A percentile compares a stretch with the other conserved stretches of the same genome.
These are phyloP conservation scores for Coturnix japonica DNA, from an alignment of 2,113 vertebrate genomes.

Conservation along the genomic window DNA sequence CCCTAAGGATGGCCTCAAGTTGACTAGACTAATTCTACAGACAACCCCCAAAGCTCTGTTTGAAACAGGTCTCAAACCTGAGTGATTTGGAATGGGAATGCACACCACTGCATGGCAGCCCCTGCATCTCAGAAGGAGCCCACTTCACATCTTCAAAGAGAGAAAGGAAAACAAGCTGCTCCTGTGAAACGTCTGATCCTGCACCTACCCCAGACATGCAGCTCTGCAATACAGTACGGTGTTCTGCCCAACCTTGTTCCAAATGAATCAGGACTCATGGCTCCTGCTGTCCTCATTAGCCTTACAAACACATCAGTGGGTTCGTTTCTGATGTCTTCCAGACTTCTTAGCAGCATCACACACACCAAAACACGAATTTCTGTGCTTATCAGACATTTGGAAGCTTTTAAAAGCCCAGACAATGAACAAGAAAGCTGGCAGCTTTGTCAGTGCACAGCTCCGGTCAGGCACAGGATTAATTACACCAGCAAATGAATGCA, in stretches of 20 bases:
- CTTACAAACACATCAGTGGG: not conserved
- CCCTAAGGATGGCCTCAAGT: not conserved
- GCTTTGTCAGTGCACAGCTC: not conserved
- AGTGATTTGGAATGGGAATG: not conserved
- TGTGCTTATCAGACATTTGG: not conserved
- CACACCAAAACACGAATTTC: not conserved
- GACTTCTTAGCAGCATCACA: not conserved
- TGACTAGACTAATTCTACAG: not conserved
- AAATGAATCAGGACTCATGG: not conserved
- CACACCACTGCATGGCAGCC: not conserved
- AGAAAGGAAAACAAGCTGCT: not conserved
- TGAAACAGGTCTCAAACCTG: not conserved
- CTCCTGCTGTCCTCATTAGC: not conserved
- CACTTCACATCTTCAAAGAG: not conserved
- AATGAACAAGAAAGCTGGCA: not conserved
- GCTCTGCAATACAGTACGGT: accelerated
- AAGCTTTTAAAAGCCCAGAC: not conserved
- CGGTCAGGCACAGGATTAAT: not conserved
- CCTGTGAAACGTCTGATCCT: not conserved
- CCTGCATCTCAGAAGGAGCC: not conserved
- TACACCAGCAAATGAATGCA: slow-evolving; percentile 2
- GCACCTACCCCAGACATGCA: not conserved
- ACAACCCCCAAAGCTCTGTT: not conserved
- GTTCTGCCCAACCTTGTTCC: not conserved
- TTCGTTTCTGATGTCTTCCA: not conserved